Percentiles rank a stretch among this genome's conserved stretches.
Conservation (phyloP, 1,140 invertebrate genomes). For the Drosophila kanapiae region DNA sequence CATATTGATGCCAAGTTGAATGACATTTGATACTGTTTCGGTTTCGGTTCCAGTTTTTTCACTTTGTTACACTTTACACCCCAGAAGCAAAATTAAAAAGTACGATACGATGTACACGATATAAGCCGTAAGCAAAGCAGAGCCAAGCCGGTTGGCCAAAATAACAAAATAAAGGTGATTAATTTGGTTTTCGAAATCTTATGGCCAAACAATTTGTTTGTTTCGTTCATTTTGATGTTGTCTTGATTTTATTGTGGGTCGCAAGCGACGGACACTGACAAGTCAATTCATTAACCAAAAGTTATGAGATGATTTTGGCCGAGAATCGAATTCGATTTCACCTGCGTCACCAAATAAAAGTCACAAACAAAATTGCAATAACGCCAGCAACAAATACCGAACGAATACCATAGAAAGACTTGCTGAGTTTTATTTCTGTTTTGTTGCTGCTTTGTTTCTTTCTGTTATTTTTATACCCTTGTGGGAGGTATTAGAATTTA, state of each 20-base stretch:
- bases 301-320: constrained; percentile 16
- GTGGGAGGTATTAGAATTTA: too few relatives aligned
- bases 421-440: constrained; percentile 35
- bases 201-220: constrained; percentile 35
- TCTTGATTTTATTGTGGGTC: not conserved
- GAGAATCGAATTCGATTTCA: constrained; percentile 56
- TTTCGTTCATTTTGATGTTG: not conserved
- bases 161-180: constrained; percentile 7
- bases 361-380: constrained; percentile 34
- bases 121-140: not conserved
- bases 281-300: constrained; percentile 30
- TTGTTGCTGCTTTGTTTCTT: constrained; percentile 15
- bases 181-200: constrained; percentile 16
- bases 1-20: constrained; percentile 59
- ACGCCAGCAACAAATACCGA: constrained; percentile 10
- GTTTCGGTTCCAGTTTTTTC: constrained; percentile 48
- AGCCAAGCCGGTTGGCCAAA: constrained; percentile 30
- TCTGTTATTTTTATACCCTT: constrained; percentile 11
- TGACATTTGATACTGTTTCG: constrained; percentile 74
- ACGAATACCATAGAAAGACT: constrained; percentile 36
- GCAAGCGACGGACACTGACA: constrained; percentile 2
- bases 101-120: not conserved
- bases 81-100: constrained; percentile 20
- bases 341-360: constrained; percentile 64
- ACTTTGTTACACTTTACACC: constrained; percentile 36